phyloP scores from a whole-genome alignment of 2,113 vertebrate species.

The Festucalex cinctus region DNA sequence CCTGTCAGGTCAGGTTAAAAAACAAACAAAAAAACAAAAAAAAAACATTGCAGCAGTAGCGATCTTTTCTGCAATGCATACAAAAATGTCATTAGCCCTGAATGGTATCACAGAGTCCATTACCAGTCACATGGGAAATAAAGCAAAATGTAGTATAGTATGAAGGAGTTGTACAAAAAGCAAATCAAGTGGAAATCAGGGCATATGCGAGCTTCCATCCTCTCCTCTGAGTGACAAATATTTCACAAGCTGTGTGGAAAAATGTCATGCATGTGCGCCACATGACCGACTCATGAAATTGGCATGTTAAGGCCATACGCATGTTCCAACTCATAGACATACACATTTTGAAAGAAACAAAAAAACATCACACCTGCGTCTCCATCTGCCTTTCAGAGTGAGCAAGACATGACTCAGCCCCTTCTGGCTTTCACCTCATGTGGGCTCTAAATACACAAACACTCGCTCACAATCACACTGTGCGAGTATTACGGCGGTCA shows the following conservation, averaged over 20 bases:
- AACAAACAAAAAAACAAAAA: too few relatives aligned
- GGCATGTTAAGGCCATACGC: conserved; percentile 16
- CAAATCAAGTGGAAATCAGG: not conserved
- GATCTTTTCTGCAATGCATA: not conserved
- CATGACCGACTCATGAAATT: conserved; percentile 15
- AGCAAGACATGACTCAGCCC: conserved; percentile 58
- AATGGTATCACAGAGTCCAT: not conserved
- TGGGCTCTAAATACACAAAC: conserved; percentile 42
- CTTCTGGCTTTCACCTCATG: conserved; percentile 50
- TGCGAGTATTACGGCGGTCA: conserved; percentile 20
- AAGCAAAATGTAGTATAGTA: not conserved
- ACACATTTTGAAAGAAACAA: not conserved
- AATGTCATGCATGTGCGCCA: conserved; percentile 1
- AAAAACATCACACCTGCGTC: conserved; percentile 45
- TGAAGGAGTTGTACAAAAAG: not conserved
- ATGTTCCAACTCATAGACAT: conserved; percentile 18
- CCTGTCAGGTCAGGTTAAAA: not conserved
- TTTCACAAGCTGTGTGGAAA: conserved; percentile 6
- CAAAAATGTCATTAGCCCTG: not conserved
- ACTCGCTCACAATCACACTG: conserved; percentile 8
- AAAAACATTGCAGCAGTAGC: not conserved
- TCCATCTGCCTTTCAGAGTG: conserved; percentile 61
- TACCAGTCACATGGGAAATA: not conserved
- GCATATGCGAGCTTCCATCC: not conserved
- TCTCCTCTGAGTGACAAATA: not conserved